Evolutionary conservation across 2,113 vertebrate species (phyloP), one percentile per base, ranked within the genome.

Genomic region (Alectura lathami): DNA sequence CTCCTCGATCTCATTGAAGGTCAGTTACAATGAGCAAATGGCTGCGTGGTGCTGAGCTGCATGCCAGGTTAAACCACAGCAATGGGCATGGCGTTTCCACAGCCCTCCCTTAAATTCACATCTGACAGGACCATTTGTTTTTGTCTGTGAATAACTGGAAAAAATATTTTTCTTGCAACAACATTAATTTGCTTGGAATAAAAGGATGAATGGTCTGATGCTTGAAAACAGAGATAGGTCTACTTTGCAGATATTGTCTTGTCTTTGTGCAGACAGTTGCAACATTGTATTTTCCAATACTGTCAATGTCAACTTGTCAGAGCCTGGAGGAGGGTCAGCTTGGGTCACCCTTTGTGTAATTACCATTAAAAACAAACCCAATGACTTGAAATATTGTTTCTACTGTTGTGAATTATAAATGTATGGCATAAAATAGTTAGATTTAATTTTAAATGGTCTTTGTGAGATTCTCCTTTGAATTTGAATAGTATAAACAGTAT

Each of bases 271-370:
- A 90, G 86, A 86, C 32, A 80, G 26, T 48, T 84, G 59, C 57
- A 88, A 66, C 83, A 92, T 83, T 93, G 91, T 63, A 93, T 26
- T 30, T 79, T 69, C 47, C n/a, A 69, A 36, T 68, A 72, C 12
- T 82, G 82, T 56, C 74, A 79, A 12, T 56, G 23, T 83, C 74
- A 82, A 40, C 40, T 85, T 86, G 64, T 70, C 77, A 92, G 51
- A 83, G 47, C 56, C 60, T 94, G 30, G 24, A 91, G 69, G 32
- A 77, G 24, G 82, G 78, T 84, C 91, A 89, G 4, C 20, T 53
- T 91, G 53, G 48, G 78, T 94, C 92, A 93, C 64, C 21, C 7
- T 68, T 82, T 95, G 32, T 79, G 34, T 40, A 92, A 74, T 60
- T 1, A 0, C 38, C 48, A 59, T 79, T 72, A 82, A 82, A 51